A percentile compares a stretch with the other conserved stretches of the same genome.
Evolutionary conservation across 2,113 vertebrate genomes (phyloP).

Genomic region (Siniperca knerii): DNA sequence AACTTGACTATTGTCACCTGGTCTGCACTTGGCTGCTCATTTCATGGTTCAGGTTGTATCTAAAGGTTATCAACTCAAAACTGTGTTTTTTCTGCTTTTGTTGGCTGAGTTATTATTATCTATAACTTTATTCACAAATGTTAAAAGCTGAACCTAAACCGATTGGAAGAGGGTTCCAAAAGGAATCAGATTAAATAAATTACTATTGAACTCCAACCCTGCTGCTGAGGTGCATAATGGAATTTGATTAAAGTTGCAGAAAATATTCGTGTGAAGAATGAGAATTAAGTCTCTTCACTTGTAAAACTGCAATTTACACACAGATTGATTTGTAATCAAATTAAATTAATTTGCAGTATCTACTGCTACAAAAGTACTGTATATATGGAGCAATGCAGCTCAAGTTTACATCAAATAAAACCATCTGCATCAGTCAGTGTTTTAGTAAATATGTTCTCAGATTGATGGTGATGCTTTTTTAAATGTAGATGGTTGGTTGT

Average conservation of each 20-base stretch:
- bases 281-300: neutral
- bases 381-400: no score
- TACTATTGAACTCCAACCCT: neutral
- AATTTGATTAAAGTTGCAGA: neutral
- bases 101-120: no score
- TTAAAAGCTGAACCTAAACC: no score
- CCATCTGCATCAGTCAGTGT: neutral
- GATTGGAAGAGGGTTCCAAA: no score
- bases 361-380: neutral
- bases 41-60: no score
- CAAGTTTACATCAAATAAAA: neutral
- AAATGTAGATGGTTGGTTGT: no score
- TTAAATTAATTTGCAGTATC: neutral
- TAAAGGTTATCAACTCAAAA: no score
- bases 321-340: neutral
- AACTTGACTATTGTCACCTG: no score
- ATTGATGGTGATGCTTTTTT: neutral
- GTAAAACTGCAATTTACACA: neutral
- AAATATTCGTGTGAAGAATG: neutral
- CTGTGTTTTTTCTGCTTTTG: no score
- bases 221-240: neutral
- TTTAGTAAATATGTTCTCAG: neutral
- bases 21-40: no score
- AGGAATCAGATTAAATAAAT: no score
- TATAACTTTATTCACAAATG: no score